Percentiles rank a stretch among this genome's conserved stretches.
phyloP scores from a whole-genome alignment of 2,888 invertebrate species.

The Tinea pellionella region DNA sequence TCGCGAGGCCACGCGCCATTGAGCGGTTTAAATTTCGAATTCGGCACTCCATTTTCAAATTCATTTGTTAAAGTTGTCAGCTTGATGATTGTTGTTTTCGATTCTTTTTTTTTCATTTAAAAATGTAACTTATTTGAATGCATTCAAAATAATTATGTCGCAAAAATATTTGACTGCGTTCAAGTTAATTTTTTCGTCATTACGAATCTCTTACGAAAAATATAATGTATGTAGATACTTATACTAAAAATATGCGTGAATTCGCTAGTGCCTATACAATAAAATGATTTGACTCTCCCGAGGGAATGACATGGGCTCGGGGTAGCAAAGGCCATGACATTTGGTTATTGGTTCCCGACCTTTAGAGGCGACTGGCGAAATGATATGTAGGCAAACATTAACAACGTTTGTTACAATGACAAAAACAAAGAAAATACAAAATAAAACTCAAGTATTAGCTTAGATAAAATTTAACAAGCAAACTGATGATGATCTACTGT shows the following conservation, averaged over 20 bases:
- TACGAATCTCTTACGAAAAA: too few species aligned
- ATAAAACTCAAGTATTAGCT: too few species aligned
- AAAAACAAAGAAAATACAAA: neutral
- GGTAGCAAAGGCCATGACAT: slow-evolving; percentile 9
- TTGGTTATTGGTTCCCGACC: slow-evolving; percentile 9
- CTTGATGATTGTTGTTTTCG: neutral
- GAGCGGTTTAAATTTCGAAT: neutral
- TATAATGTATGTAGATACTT: too few species aligned
- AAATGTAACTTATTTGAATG: neutral
- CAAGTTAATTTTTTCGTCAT: too few species aligned
- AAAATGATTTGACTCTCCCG: neutral
- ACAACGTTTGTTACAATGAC: neutral
- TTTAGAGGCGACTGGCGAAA: neutral
- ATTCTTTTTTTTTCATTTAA: neutral
- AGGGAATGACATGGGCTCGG: neutral
- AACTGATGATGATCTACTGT: too few species aligned
- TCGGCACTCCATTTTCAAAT: neutral
- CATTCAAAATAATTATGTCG: neutral
- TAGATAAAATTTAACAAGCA: too few species aligned
- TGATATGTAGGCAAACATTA: neutral
- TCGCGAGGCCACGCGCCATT: slow-evolving; percentile 1
- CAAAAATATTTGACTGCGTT: neutral
- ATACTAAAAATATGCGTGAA: too few species aligned
- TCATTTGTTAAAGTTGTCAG: neutral
- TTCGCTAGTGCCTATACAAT: neutral